Evolutionary conservation across 1,140 invertebrate genomes (phyloP), one percentile per base, ranked within the genome.

Genomic region (Phymorhynchus buccinoides): DNA sequence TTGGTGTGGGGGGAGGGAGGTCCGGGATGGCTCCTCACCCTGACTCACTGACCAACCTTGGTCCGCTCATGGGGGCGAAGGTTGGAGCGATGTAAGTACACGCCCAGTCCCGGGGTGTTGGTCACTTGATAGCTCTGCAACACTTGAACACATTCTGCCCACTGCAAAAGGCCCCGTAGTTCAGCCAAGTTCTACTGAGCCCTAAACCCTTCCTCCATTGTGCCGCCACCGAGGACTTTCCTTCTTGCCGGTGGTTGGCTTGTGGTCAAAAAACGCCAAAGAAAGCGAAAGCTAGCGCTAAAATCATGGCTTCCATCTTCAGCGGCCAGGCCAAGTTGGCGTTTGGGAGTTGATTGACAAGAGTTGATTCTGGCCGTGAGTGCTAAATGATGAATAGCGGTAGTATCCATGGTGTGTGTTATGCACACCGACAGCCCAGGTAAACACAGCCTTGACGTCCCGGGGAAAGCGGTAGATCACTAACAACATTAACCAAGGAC

Each of bases 61-160:
- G n/a, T n/a, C n/a, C n/a, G n/a, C n/a, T n/a, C n/a, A n/a, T n/a
- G n/a, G n/a, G 22, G 39, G 81, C 81, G 77, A 83, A 83, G 81
- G 81, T n/a, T 83, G 35, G 35, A 41, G 62, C 66, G n/a, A 83
- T 73, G 81, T 83, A 83, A 83, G 81, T 83, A 83, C 81, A 83
- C 81, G 81, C 81, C 81, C 81, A 83, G 81, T 83, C 35, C 30
- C 66, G 39, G 80, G 37, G 62, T 7, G 56, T 62, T 62, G 37
- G 37, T 75, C 73, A 75, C 73, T 41, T 75, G 73, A 35, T 75
- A 75, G 39, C 37, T 75, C 73, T 41, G 16, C 73, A 41, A 35
- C 22, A 62, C 56, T 41, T 75, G 37, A 41, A 9, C 18, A n/a
- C n/a, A n/a, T n/a, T n/a, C n/a, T n/a, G n/a, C n/a, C n/a, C n/a